Conservation (phyloP, 2,113 vertebrate genomes). For the Ploceus nigricollis region DNA sequence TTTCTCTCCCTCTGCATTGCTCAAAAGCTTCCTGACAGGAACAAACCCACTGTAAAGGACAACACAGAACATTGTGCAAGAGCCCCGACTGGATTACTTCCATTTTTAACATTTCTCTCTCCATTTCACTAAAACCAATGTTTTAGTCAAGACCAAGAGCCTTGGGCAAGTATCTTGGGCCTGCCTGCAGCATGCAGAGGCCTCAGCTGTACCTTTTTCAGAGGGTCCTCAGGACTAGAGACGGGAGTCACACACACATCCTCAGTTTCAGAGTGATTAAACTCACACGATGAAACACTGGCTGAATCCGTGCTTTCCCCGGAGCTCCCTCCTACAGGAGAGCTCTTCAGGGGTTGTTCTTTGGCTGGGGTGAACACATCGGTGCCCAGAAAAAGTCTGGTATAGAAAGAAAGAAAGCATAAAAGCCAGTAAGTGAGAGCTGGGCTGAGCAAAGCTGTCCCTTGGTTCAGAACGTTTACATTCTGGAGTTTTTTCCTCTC, state of each 20-base stretch:
- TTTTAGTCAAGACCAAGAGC: neutral
- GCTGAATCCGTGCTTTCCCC: conserved; percentile 92
- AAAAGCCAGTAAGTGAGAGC: neutral
- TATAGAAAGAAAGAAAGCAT: neutral
- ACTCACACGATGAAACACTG: conserved; percentile 90
- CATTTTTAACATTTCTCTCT: neutral
- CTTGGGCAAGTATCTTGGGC: neutral
- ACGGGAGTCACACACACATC: conserved; percentile 63
- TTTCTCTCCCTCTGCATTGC: neutral
- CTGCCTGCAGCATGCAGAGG: neutral
- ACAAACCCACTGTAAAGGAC: neutral
- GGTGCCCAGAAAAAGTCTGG: conserved; percentile 84
- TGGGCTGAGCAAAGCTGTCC: neutral
- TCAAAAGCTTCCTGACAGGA: neutral
- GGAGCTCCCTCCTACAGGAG: conserved; percentile 83
- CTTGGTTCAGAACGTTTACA: neutral
- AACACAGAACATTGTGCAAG: neutral
- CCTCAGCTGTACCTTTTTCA: conserved; percentile 78
- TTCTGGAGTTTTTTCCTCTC: neutral
- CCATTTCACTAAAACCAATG: neutral
- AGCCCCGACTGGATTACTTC: neutral
- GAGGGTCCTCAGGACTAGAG: conserved; percentile 70
- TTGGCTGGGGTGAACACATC: conserved; percentile 79
- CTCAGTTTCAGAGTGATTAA: conserved; percentile 84
- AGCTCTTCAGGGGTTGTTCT: conserved; percentile 75